phyloP scores from a whole-genome alignment of 2,888 invertebrate genomes.

The Amphipoea lucens region DNA sequence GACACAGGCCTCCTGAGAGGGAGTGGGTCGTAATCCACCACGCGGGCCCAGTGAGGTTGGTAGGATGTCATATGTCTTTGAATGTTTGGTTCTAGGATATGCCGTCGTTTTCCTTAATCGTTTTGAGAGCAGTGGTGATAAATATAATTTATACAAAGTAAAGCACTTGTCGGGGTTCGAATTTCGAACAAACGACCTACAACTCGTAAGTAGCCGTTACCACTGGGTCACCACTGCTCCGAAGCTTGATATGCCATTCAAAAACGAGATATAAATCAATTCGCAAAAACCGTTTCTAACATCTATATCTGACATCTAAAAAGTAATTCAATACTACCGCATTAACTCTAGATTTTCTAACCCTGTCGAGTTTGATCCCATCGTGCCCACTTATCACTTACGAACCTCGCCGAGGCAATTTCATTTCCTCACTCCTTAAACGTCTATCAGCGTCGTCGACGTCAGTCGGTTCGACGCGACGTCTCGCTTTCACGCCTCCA shows the following conservation, averaged over 20 bases:
- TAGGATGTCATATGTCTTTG: too few species aligned
- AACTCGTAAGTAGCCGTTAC: too few species aligned
- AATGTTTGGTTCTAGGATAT: too few species aligned
- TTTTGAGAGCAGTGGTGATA: too few species aligned
- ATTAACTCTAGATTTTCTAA: constrained; percentile 10
- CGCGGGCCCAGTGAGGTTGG: too few species aligned
- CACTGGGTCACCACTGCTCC: too few species aligned
- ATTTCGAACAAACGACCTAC: too few species aligned
- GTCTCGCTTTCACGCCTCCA: background rate
- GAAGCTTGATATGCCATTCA: background rate
- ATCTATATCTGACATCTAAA: background rate
- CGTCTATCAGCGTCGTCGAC: constrained; percentile 3
- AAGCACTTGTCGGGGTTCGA: too few species aligned
- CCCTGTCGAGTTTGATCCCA: constrained; percentile 19
- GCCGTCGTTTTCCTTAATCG: too few species aligned
- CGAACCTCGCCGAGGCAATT: constrained; percentile 26
- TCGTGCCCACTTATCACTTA: constrained; percentile 40
- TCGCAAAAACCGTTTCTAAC: background rate
- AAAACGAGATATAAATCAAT: background rate
- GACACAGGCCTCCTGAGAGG: too few species aligned
- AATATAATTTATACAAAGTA: too few species aligned
- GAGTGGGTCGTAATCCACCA: too few species aligned
- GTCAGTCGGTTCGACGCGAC: background rate
- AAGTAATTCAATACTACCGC: background rate
- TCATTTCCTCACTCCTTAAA: constrained; percentile 39